Percentiles rank a stretch among this genome's conserved stretches.
Evolutionary conservation across 2,888 invertebrate genomes (phyloP).

Genomic region (Chirona hameri): DNA sequence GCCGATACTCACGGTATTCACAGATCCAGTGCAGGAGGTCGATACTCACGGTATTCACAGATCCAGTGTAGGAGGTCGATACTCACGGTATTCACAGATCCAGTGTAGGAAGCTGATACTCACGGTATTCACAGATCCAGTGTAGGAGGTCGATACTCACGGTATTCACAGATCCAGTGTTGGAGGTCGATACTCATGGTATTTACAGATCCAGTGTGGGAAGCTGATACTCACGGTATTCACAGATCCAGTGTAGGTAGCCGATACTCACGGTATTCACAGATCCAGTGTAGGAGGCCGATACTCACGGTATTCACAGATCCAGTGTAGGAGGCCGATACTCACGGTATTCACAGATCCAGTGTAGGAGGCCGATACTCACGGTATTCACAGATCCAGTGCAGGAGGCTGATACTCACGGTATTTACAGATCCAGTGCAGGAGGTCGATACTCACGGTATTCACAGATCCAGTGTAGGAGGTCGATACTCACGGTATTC

Average conservation of each 20-base stretch:
- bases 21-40: conserved; percentile 92
- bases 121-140: conserved; percentile 87
- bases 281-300: conserved; percentile 89
- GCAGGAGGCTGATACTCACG: conserved; percentile 73
- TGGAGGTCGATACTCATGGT: conserved; percentile 85
- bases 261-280: conserved; percentile 85
- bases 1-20: conserved; percentile 81
- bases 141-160: conserved; percentile 86
- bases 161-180: conserved; percentile 86
- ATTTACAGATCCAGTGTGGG: conserved; percentile 86
- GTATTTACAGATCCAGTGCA: conserved; percentile 88
- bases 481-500: conserved; percentile 85
- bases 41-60: conserved; percentile 81
- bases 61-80: conserved; percentile 90
- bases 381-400: conserved; percentile 90
- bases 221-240: conserved; percentile 85
- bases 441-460: conserved; percentile 82
- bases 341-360: conserved; percentile 87
- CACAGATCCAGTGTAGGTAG: conserved; percentile 89
- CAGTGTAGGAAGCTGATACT: conserved; percentile 87
- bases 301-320: conserved; percentile 85
- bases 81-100: conserved; percentile 85
- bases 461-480: conserved; percentile 89
- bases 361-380: conserved; percentile 84
- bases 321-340: conserved; percentile 88